Conservation (phyloP, 2,113 vertebrate genomes). For the Hiodon tergisus region DNA sequence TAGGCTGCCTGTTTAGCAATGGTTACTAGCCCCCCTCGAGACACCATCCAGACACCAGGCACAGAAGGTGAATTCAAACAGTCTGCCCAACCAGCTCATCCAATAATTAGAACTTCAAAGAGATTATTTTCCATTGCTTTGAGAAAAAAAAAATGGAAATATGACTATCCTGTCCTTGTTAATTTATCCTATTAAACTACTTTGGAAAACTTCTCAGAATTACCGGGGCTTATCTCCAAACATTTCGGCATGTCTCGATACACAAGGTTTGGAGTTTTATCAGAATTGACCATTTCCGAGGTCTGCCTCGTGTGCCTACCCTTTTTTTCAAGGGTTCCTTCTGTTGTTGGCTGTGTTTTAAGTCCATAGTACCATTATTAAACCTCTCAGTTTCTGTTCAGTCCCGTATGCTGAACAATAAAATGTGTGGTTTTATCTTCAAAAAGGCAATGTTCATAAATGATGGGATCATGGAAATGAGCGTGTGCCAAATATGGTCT, state of each 20-base stretch:
- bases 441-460: too few relatives aligned
- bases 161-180: neutral
- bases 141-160: slow-evolving; percentile 17
- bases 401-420: too few relatives aligned
- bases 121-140: slow-evolving; percentile 48
- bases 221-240: neutral
- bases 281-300: neutral
- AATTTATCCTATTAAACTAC: neutral
- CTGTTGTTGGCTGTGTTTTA: neutral
- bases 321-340: neutral
- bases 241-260: neutral
- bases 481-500: too few relatives aligned
- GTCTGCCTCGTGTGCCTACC: neutral
- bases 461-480: too few relatives aligned
- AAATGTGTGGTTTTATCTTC: too few relatives aligned
- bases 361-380: neutral
- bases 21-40: slow-evolving; percentile 29
- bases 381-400: too few relatives aligned
- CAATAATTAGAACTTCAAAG: slow-evolving; percentile 49
- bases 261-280: neutral
- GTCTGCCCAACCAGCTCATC: slow-evolving; percentile 36
- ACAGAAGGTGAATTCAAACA: slow-evolving; percentile 53
- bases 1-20: slow-evolving; percentile 19
- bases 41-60: slow-evolving; percentile 40
- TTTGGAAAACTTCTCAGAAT: neutral